Conservation (phyloP, 2,797 vertebrate species). For the Choloepus didactylus region DNA sequence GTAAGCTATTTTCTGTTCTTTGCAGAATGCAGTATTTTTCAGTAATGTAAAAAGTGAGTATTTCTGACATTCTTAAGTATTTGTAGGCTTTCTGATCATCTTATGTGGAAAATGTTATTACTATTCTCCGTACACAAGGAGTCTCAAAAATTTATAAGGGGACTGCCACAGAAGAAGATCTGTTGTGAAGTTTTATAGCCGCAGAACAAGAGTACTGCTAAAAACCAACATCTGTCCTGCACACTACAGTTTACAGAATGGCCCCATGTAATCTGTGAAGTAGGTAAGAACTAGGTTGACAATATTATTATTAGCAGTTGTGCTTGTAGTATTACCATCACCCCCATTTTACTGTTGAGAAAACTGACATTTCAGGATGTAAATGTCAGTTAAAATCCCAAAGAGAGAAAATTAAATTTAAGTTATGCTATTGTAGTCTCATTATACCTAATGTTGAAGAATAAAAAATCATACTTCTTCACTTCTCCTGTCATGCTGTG, state of each 20-base stretch:
- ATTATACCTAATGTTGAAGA: slow-evolving; percentile 43
- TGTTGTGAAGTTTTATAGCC: neutral
- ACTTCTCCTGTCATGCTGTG: neutral
- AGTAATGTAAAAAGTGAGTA: slow-evolving; percentile 3
- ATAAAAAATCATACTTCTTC: slow-evolving; percentile 31
- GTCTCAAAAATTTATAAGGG: neutral
- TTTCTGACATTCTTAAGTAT: slow-evolving; percentile 40
- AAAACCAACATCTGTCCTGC: too few relatives aligned
- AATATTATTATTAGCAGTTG: neutral
- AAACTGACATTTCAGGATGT: neutral
- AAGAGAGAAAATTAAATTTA: slow-evolving; percentile 39
- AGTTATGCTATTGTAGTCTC: neutral
- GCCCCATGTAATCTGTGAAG: fast-evolving
- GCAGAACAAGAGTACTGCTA: neutral
- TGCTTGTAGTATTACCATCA: neutral
- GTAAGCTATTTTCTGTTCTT: slow-evolving; percentile 53
- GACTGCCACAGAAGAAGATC: neutral
- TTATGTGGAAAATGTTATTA: slow-evolving; percentile 39
- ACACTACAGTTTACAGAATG: fast-evolving
- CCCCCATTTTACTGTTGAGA: neutral
- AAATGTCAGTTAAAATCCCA: slow-evolving; percentile 13
- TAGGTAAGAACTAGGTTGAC: neutral
- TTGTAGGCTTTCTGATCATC: neutral
- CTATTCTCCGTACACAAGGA: neutral
- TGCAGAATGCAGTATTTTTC: slow-evolving; percentile 23